These are phyloP conservation scores for Hycleus cichorii DNA, from an alignment of 1,140 invertebrate genomes.

Conservation along the genomic window DNA sequence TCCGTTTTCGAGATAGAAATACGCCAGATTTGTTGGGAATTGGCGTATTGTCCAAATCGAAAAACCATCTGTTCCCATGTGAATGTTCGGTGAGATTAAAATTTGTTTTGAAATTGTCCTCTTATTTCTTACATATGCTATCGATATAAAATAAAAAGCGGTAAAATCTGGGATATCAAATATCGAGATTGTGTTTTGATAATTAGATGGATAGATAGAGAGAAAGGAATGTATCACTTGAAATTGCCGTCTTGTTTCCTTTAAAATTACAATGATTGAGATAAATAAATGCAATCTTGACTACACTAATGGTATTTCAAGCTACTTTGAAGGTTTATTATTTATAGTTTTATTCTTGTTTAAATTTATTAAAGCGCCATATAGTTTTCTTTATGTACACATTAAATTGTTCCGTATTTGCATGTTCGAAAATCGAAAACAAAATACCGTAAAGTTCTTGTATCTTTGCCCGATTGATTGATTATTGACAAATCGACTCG, in stretches of 20 bases:
- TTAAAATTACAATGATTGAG: constrained; percentile 22
- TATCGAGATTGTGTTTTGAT: not conserved
- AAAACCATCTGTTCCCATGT: no score
- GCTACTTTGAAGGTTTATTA: constrained; percentile 24
- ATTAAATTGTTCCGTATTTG: constrained; percentile 28
- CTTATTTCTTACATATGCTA: constrained; percentile 12
- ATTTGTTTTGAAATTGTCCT: not conserved
- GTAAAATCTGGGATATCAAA: constrained; percentile 4
- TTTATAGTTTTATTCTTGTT: not conserved
- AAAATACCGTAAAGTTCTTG: constrained; percentile 9
- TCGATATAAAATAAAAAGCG: constrained; percentile 4
- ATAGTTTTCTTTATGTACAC: constrained; percentile 34
- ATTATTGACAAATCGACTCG: not conserved
- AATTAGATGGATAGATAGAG: not conserved
- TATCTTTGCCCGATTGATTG: constrained; percentile 11
- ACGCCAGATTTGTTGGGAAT: no score
- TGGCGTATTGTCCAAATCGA: no score
- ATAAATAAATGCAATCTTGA: constrained; percentile 19
- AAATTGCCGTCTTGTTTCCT: constrained; percentile 21
- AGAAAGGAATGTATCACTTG: constrained; percentile 30
- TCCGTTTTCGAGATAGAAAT: not conserved
- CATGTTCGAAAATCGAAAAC: constrained; percentile 11
- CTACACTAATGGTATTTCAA: constrained; percentile 31
- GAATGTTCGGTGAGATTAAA: no score
- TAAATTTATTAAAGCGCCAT: constrained; percentile 35